Conservation (phyloP, 2,888 invertebrate species). For the Atherix ibis region DNA sequence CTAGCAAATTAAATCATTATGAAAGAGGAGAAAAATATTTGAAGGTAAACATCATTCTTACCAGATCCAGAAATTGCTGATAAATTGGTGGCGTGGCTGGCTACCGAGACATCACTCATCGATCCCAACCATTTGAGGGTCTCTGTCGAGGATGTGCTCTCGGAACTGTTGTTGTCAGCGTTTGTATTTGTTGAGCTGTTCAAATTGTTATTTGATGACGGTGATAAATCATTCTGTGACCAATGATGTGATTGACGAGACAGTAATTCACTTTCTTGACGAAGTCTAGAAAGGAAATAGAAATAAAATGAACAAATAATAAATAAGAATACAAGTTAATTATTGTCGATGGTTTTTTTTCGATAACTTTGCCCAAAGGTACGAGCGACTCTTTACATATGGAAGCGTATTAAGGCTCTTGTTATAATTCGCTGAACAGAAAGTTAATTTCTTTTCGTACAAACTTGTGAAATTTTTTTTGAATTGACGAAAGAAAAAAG, state of each 20-base stretch:
- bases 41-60: no score
- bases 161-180: constrained; percentile 26
- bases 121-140: constrained; percentile 67
- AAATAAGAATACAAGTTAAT: neutral
- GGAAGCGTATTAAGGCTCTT: neutral
- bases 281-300: constrained; percentile 21
- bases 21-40: no score
- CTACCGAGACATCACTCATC: constrained; percentile 53
- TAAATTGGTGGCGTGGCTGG: constrained; percentile 39
- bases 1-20: no score
- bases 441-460: no score
- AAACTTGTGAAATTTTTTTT: no score
- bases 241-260: constrained; percentile 33
- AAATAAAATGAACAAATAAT: constrained; percentile 4
- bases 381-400: no score
- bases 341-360: no score
- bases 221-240: constrained; percentile 31
- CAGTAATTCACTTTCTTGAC: constrained; percentile 33
- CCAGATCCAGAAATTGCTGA: constrained; percentile 33
- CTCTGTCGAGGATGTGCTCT: constrained; percentile 46
- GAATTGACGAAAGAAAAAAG: no score
- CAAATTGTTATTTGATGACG: constrained; percentile 25
- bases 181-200: constrained; percentile 15
- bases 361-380: no score
- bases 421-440: neutral